phyloP scores from a whole-genome alignment of 2,888 invertebrate genomes.

The Heliconius aoede region DNA sequence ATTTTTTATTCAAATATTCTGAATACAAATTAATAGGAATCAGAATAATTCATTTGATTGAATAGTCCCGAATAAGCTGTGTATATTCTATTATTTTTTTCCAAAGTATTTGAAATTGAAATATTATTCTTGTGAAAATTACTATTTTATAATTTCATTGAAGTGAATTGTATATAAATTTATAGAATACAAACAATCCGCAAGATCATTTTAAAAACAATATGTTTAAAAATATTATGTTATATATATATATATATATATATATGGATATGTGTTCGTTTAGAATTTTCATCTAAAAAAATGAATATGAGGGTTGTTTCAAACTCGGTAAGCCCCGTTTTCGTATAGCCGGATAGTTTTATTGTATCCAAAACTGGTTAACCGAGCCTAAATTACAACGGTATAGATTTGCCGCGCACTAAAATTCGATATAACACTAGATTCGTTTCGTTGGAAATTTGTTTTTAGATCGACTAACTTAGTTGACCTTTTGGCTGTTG shows the following conservation, averaged over 20 bases:
- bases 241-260: too few species aligned
- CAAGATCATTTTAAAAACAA: too few species aligned
- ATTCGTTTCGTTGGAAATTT: slow-evolving; percentile 26
- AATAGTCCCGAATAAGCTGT: slow-evolving; percentile 20
- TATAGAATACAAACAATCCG: too few species aligned
- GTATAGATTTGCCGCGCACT: slow-evolving; percentile 36
- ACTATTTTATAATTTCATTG: neutral
- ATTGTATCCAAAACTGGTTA: slow-evolving; percentile 35
- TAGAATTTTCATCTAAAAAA: neutral
- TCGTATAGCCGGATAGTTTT: slow-evolving; percentile 31
- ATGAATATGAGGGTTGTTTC: slow-evolving; percentile 21
- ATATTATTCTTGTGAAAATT: neutral
- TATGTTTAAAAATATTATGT: too few species aligned
- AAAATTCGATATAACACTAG: slow-evolving; percentile 26
- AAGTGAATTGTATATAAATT: neutral
- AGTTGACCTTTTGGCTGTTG: slow-evolving; percentile 21
- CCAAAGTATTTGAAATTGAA: slow-evolving; percentile 12
- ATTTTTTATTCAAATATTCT: slow-evolving; percentile 12
- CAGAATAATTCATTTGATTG: slow-evolving; percentile 23
- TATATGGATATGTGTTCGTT: neutral
- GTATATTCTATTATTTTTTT: slow-evolving; percentile 14
- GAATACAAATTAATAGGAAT: slow-evolving; percentile 16
- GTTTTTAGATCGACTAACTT: slow-evolving; percentile 23
- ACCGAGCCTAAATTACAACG: slow-evolving; percentile 40
- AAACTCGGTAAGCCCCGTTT: slow-evolving; percentile 26